Base-by-base conservation (phyloP, 2,888 invertebrate species). In the Sialis lutaria region DNA sequence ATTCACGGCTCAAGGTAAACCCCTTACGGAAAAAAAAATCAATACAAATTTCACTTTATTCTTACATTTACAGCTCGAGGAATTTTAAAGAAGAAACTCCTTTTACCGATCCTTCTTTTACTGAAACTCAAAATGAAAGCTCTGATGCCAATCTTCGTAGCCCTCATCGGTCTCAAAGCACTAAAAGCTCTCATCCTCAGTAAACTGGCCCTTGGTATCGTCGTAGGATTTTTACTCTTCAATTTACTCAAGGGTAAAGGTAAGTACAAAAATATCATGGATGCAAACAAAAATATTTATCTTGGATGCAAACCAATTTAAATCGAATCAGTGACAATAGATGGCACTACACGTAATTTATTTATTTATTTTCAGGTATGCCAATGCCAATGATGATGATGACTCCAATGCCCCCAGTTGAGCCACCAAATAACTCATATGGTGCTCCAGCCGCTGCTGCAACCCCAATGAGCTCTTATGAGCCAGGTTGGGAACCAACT, bases 61-160 rank as follows among this genome's bases (percentile, higher is more conserved):
- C 43, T 47, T 44, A 45, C 40, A 54, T 45, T 67, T 64, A 8
- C 64, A 83, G 87, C 81, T 56, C 79, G 86, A 52, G 84, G 82
- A 56, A 60, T 72, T 49, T 70, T 86, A 58, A 86, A 88, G 72
- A 86, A 88, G 70, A 88, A 88, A 63, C 74, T 88, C 43, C 69
- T 88, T 52, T 68, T 88, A 58, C 88, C 88, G 10, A 72, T 87
- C 51, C 67, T 88, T 54, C 68, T 89, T 54, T 72, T 88, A 45
- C 67, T 89, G 56, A 89, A 89, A 65, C 64, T 89, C 58, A 88
- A 88, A 66, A 70, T 87, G 72, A 87, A 89, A 65, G 79, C 83
- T 30, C 64, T 89, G 51, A 82, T 84, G 78, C 89, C 88, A 35
- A 82, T 89, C 57, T 73, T 88, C 55, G 75, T 88, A 33, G 75